These are phyloP conservation scores for Etia nguti DNA, from an alignment of 2,113 vertebrate species.

Conservation along the genomic window DNA sequence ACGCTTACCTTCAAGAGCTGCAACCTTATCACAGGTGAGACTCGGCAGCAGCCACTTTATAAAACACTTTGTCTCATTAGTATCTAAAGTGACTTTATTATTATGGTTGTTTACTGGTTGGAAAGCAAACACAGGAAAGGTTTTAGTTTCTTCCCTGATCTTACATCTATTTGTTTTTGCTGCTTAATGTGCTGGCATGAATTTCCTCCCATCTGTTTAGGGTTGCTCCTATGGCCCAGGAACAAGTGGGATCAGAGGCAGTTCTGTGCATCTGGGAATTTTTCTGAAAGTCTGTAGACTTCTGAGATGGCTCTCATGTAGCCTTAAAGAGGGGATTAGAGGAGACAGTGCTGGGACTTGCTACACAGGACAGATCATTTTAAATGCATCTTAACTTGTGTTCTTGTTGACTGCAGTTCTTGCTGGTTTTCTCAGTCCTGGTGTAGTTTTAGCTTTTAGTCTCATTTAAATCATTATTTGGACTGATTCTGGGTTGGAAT, in stretches of 20 bases:
- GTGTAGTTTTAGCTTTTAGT: neutral
- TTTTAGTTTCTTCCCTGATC: neutral
- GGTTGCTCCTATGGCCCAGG: neutral
- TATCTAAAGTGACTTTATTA: neutral
- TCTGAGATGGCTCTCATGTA: neutral
- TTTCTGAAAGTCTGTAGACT: neutral
- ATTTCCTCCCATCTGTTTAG: neutral
- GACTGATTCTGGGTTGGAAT: neutral
- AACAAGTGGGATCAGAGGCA: neutral
- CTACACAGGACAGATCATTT: neutral
- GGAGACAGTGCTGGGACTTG: neutral
- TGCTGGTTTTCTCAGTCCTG: neutral
- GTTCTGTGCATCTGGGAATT: neutral
- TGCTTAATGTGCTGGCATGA: neutral
- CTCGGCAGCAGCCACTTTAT: neutral
- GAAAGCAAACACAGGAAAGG: neutral
- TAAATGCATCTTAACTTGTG: neutral
- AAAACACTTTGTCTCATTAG: neutral
- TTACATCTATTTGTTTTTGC: neutral
- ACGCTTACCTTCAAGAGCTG: slow-evolving; percentile 89
- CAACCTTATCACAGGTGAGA: slow-evolving; percentile 90
- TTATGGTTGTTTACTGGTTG: neutral
- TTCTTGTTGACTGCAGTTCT: neutral
- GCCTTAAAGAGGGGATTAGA: neutral
- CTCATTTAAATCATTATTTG: neutral